Evolutionary conservation across 2,888 invertebrate genomes (phyloP), one percentile per base, ranked within the genome.

Genomic region (Catocala fraxini): DNA sequence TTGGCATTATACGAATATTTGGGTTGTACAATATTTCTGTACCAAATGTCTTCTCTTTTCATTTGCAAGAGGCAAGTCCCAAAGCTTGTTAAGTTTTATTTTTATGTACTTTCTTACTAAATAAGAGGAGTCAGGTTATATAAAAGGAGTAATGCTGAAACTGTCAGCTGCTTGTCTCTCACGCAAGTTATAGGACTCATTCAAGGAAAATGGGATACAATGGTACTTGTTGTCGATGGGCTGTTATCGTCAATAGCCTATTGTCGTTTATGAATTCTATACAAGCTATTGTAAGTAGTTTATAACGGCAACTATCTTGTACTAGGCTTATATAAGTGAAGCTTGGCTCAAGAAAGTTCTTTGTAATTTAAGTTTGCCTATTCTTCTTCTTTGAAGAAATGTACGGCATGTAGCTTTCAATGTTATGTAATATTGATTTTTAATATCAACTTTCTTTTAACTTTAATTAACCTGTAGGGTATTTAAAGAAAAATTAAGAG

Each of bases 161-260:
- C 1, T 49, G 35, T 11, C 59, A 54, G 59, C 53, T 59, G 59
- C 10, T 59, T 10, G 39, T 59, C 25, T 59, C 59, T 49, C 59
- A 54, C 59, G 45, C 35, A 42, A 45, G 15, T 47, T 33, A 41
- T 59, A 49, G 39, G 7, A 57, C 39, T 59, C 52, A 56, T 51
- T 49, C 11, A 34, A 47, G 51, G 49, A 25, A 75, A 63, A 64
- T 56, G 48, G 53, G 52, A 62, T 54, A 57, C 56, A 64, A 60
- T 41, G 39, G 34, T 54, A 51, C 42, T 65, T 41, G 56, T 34
- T 63, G 35, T 45, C 59, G 48, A 62, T 45, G 25, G 39, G 15
- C n/a, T 52, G 52, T 25, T 45, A 49, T 47, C 12, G 13, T 42
- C 53, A 35, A 53, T 42, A 43, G 48, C 12, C 15, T 53, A 48